Conservation (phyloP, 2,797 vertebrate species). For the Amniataba percoides region DNA sequence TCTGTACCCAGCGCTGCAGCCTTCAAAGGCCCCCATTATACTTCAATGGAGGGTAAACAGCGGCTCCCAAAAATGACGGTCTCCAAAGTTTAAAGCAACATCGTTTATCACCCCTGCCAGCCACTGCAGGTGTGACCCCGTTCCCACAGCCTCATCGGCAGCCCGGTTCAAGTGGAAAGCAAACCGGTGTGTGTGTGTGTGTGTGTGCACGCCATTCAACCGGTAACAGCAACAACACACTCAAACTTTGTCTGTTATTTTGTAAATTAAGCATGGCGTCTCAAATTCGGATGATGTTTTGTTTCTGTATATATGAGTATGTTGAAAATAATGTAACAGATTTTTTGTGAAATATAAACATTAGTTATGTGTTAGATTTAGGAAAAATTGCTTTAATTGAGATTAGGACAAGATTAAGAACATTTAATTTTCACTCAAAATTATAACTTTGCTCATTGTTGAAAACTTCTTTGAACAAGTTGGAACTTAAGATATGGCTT, state of each 20-base stretch:
- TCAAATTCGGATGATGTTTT: too few relatives aligned
- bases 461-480: not conserved
- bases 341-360: not conserved
- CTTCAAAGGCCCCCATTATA: conserved; percentile 87
- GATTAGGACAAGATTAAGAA: not conserved
- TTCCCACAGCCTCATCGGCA: conserved; percentile 79
- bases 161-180: conserved; percentile 32
- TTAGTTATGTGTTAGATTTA: not conserved
- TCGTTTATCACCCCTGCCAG: conserved; percentile 87
- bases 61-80: conserved; percentile 84
- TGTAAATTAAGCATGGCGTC: not conserved
- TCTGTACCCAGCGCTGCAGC: conserved; percentile 71
- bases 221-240: not conserved
- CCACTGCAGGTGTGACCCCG: conserved; percentile 88
- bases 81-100: conserved; percentile 89
- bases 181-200: conserved; percentile 38
- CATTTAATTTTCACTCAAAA: not conserved
- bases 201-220: conserved; percentile 15
- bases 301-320: too few relatives aligned
- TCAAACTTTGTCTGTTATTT: not conserved
- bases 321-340: not conserved
- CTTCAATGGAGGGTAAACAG: conserved; percentile 85
- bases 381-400: not conserved
- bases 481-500: not conserved
- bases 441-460: not conserved